Evolutionary conservation across 1,140 invertebrate species (phyloP).

Genomic region (Leucophenga varia): DNA sequence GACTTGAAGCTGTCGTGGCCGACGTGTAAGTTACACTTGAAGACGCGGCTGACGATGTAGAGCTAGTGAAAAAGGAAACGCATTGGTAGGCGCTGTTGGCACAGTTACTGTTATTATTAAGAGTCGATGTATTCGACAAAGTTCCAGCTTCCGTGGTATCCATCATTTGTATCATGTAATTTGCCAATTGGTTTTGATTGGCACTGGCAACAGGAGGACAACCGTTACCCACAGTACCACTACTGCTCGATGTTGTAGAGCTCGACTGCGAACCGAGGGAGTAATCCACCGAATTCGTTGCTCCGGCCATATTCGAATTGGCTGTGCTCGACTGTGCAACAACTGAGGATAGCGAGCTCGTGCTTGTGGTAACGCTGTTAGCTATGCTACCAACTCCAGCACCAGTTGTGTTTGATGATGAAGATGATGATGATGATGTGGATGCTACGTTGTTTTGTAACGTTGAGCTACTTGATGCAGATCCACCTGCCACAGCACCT

Average conservation of each 20-base stretch:
- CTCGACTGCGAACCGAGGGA: no score
- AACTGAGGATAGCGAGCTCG: constrained; percentile 7
- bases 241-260: constrained; percentile 20
- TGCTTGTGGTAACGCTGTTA: no score
- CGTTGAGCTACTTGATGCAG: constrained; percentile 12
- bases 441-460: constrained; percentile 15
- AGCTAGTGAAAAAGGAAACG: constrained; percentile 23
- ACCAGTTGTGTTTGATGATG: neutral
- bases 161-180: constrained; percentile 37
- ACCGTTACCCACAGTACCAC: constrained; percentile 3
- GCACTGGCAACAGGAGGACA: constrained; percentile 15
- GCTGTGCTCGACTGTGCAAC: neutral
- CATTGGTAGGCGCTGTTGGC: constrained; percentile 12
- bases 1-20: constrained; percentile 52
- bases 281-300: no score
- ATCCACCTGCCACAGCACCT: constrained; percentile 45
- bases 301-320: neutral
- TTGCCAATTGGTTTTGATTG: constrained; percentile 5
- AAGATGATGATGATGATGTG: constrained; percentile 7
- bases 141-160: constrained; percentile 30
- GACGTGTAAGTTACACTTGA: constrained; percentile 14
- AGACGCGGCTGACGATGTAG: constrained; percentile 21
- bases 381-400: no score
- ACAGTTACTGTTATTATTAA: constrained; percentile 18
- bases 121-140: constrained; percentile 13